Evolutionary conservation across 2,888 invertebrate species (phyloP), one percentile per base, ranked within the genome.

Genomic region (Micropterix aruncella): DNA sequence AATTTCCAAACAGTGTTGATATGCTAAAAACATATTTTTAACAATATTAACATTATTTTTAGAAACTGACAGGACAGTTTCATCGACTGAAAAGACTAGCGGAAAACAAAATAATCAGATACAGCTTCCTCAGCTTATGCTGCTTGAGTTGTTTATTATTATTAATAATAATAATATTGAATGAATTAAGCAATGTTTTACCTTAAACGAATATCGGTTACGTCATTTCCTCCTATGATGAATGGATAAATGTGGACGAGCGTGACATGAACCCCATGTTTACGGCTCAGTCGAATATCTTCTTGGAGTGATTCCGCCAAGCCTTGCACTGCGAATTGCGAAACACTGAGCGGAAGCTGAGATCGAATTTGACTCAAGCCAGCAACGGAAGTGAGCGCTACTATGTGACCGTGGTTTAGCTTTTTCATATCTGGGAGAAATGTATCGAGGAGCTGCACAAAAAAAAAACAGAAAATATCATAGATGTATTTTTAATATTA

Each of bases 321-420:
- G 2, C 80, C 80, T 55, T 77, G 75, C 1, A 79, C 73, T 14
- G 79, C 80, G 58, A 79, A 79, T 59, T 80, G 80, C 1, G 79
- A 74, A 1, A 79, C 75, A 46, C 77, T 74, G 12, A 78, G 59
- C 1, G 78, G 75, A 59, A 79, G 69, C 52, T 75, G 71, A 50
- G 73, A 70, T 40, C 72, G 68, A 17, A 73, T 64, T 41, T 75
- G 73, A 46, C 76, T 75, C 2, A 78, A 59, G 3, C 77, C 78
- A 43, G 78, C 78, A 1, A 77, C 75, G 5, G 79, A 79, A 2
- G 77, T 77, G 18, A 79, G 55, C 2, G 76, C 72, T 3, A 78
- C 71, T 40, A 79, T 70, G 49, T 79, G 80, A 5, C 80, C 79
- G 50, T 65, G 70, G 40, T 73, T 73, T 38, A 59, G 65, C 7